Base-by-base conservation (phyloP, 2,888 invertebrate species). In the Heliconius erato region DNA sequence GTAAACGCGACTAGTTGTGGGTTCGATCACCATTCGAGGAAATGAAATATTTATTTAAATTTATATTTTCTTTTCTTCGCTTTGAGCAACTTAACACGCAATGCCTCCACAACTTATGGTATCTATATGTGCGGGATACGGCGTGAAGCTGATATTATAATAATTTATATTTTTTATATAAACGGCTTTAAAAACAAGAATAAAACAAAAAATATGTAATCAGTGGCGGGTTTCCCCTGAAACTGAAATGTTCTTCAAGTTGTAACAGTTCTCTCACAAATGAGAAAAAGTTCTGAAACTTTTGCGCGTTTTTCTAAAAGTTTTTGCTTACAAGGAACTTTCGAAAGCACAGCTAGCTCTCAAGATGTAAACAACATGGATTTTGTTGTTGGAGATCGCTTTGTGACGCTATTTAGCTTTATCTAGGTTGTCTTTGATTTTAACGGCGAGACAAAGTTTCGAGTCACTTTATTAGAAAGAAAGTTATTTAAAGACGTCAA, bases 251-350 rank as follows among this genome's bases (percentile, higher is more conserved):
- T 59, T 76, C 74, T 40, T 76, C 68, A 54, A 76, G 40, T 76
- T 74, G 68, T 63, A 40, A 63, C 40, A 76, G 59, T 63, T 76
- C 76, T n/a, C 40, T 40, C 59, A 76, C 76, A 76, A 63, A 76
- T 69, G 80, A 69, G 80, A 76, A 68, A 40, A 76, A 76, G 80
- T 76, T 80, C 54, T 26, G 35, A 44, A 76, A 80, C 44, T 81
- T 81, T 40, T 16, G 78, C 77, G 63, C 69, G 77, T 78, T 82
- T 82, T 82, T 74, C 82, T 54, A 74, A 79, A 82, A 82, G 72
- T 79, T 79, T n/a, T 26, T 68, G 79, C 68, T 79, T 80, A 82
- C 82, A 68, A 40, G 40, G 79, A 82, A 79, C 72, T 82, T 79
- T 68, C 40, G n/a, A n/a, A 76, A 76, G 76, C 69, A 32, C 59